Evolutionary conservation across 2,113 vertebrate genomes (phyloP).

Genomic region (Myrmecophaga tridactyla): DNA sequence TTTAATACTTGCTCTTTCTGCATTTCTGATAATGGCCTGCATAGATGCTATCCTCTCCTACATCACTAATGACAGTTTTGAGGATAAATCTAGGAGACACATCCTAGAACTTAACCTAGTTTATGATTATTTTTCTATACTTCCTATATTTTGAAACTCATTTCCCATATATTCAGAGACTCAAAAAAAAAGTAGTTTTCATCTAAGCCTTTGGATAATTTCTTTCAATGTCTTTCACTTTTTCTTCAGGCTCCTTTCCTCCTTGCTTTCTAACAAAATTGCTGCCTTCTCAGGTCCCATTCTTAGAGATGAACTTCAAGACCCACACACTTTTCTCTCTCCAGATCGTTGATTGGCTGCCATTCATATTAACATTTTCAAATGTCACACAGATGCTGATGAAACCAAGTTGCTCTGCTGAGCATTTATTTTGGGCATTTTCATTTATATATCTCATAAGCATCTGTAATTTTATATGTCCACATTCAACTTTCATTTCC

Average conservation of each 20-base stretch:
- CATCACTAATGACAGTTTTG: not conserved
- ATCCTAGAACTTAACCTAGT: not conserved
- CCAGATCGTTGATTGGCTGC: not conserved
- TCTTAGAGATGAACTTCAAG: not conserved
- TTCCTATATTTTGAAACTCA: not conserved
- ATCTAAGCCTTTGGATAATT: not conserved
- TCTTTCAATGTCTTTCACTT: not conserved
- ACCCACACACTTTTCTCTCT: not conserved
- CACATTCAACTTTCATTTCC: not conserved
- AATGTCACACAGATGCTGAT: not conserved
- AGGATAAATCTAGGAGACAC: not conserved
- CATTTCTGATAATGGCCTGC: not conserved
- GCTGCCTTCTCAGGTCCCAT: not conserved
- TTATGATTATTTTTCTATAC: not conserved
- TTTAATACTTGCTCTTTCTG: not conserved
- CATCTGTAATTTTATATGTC: not conserved
- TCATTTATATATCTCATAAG: not conserved
- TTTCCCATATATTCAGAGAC: not conserved
- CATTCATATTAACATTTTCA: not conserved
- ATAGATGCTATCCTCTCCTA: not conserved
- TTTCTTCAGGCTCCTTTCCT: not conserved
- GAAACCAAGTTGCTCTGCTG: not conserved
- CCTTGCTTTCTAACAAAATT: not conserved
- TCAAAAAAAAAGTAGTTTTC: not conserved
- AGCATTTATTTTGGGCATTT: not conserved